Percentiles rank a stretch among this genome's conserved stretches.
These are phyloP conservation scores for Desmophyllum pertusum DNA, from an alignment of 92 coral and sea anemone genomes.

Conservation along the genomic window DNA sequence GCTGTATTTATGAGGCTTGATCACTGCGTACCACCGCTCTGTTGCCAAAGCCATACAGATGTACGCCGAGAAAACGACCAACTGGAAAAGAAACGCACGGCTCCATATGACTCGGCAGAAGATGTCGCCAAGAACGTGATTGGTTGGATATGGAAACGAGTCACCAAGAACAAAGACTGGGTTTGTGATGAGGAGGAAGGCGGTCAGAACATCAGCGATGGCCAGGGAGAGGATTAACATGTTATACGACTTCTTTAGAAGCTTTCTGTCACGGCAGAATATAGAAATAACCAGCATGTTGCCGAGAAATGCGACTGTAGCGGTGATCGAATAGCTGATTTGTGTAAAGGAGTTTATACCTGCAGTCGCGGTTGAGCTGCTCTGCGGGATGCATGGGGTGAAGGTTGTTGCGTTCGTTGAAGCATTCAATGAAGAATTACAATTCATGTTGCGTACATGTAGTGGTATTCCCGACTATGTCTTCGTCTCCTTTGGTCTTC, in stretches of 20 bases:
- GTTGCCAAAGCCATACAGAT: slow-evolving; percentile 78
- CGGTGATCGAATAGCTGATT: slow-evolving; percentile 27
- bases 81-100: slow-evolving; percentile 70
- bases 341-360: slow-evolving; percentile 30
- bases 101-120: slow-evolving; percentile 77
- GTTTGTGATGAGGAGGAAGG: slow-evolving; percentile 20
- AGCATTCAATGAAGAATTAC: no score
- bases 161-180: slow-evolving; percentile 42
- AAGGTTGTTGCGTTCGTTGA: slow-evolving; percentile 1
- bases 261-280: slow-evolving; percentile 9
- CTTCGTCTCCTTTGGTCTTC: neutral
- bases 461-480: neutral
- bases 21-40: slow-evolving; percentile 91
- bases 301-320: slow-evolving; percentile 32
- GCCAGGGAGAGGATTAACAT: slow-evolving; percentile 29
- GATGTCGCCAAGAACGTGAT: slow-evolving; percentile 50
- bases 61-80: slow-evolving; percentile 73
- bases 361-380: neutral
- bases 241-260: slow-evolving; percentile 41
- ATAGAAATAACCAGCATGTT: slow-evolving; percentile 31
- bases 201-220: slow-evolving; percentile 32
- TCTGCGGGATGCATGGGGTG: neutral
- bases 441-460: neutral
- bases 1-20: slow-evolving; percentile 76
- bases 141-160: slow-evolving; percentile 33